Base-by-base conservation (phyloP, 2,888 invertebrate species). In the Cabera pusaria region DNA sequence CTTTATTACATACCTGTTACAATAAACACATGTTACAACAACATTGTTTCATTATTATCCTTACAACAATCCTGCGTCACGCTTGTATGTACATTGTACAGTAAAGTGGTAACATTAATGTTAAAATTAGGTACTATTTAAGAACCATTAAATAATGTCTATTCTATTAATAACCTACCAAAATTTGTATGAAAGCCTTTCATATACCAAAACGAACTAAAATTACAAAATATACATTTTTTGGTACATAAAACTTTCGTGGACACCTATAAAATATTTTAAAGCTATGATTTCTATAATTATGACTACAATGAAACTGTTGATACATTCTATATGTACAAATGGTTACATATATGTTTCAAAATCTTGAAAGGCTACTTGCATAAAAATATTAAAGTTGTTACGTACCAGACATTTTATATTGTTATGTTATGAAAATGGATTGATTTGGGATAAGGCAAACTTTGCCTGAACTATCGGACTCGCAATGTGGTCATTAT, bases 221-320 rank as follows among this genome's bases (percentile, higher is more conserved):
- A 70, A 73, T 61, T 53, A 72, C 14, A 46, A 61, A 84, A 83
- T 84, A 83, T 81, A 86, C 78, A 86, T 70, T 84, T 80, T 88
- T 88, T 85, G 87, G 86, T 84, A 83, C 70, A 81, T 75, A 31
- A 23, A 86, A 79, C 83, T 83, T 86, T 72, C 79, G 69, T 62
- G 59, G 52, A 27, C 20, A 55, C 66, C 64, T 64, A 65, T 64
- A 73, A 56, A 39, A 62, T 64, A 71, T 65, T 58, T 85, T 88
- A 88, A 88, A 88, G 88, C 88, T 88, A 85, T 82, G 59, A 73
- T 78, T 69, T 80, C 78, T 73, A 54, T 66, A 53, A 64, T 31
- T 79, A 81, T 87, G 85, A 88, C 86, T 87, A 82, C 60, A 76
- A 69, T 69, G 70, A 77, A 76, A 72, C 59, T 76, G 70, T 59